Evolutionary conservation across 2,113 vertebrate genomes (phyloP), one percentile per base, ranked within the genome.

Genomic region (Esox niger): DNA sequence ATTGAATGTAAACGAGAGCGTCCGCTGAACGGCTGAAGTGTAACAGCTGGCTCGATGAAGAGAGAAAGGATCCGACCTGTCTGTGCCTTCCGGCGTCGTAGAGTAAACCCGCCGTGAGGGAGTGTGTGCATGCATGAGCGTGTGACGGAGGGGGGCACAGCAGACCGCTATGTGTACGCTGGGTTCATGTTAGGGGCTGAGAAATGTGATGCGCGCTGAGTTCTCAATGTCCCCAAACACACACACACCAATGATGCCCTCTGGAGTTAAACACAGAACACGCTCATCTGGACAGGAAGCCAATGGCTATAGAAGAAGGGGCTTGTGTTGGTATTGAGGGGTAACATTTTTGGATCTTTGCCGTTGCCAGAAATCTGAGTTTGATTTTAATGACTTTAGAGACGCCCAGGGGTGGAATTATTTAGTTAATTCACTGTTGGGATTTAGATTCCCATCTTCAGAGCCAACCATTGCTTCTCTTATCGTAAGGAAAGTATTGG

Each of bases 311-410:
- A 38, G 66, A 38, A 29, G 55, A 17, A 26, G 35, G 38, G 57
- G 54, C 3, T 25, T 30, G 25, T 57, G 31, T 27, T 25, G 35
- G 35, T 43, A 62, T 23, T 25, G 56, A 2, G 27, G 57, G 62
- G 43, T 20, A 38, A 10, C 58, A 43, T 68, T 68, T 68, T 68
- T 68, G 27, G 5, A 38, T 27, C 32, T n/a, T 21, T 43, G 31
- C 23, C 23, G 21, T 25, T 63, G 62, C 62, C 13, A 35, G 13
- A 43, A 43, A 43, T 43, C 35, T 43, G 35, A 43, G 35, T 10
- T 43, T 17, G n/a, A 43, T 43, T 43, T 43, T 6, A 3, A 43
- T 15, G 3, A 17, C 13, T 43, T 43, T 43, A 43, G 35, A 10
- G 23, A 32, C 17, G 43, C 25, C 62, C 10, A n/a, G 62, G 62